Base-by-base conservation (phyloP, 2,888 invertebrate genomes). In the Andrena hattorfiana region DNA sequence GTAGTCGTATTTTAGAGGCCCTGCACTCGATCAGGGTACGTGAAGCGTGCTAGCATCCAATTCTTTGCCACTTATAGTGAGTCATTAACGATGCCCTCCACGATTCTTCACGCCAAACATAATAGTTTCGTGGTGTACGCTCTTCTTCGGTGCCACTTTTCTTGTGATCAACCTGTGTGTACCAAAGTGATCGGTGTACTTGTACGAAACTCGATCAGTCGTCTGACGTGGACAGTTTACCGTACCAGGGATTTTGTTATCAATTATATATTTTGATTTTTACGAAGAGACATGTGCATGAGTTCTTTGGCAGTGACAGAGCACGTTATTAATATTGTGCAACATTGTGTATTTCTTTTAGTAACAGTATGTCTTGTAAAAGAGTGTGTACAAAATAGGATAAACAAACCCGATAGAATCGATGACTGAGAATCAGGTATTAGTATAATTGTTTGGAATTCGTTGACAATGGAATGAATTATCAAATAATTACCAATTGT, bases 1-100 rank as follows among this genome's bases (percentile, higher is more conserved):
- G 84, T 79, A 51, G 83, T 63, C 48, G 77, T 85, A 81, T 89
- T 90, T 88, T 83, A 89, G 86, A 90, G 85, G 78, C 82, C 88
- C 88, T 83, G 86, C 87, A 74, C 83, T 86, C 74, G 83, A 89
- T 82, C 86, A 77, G 85, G 85, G 83, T 87, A 83, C 86, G 74
- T 66, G 78, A 60, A 77, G 85, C 81, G 82, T 79, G 85, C 75
- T 48, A 69, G 73, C 77, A n/a, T 73, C 62, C 83, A 87, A 87
- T 87, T 87, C 86, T 85, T 87, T 62, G 78, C 74, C 87, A 87
- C 86, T 87, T 81, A 86, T 60, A 72, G 77, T 70, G 77, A 83
- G 77, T 79, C 85, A 85, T 89, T 85, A 85, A 89, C 81, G 77
- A 86, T 85, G 85, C 77, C 83, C 82, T 77, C 80, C 70, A 78